These are phyloP conservation scores for Clavelina lepadiformis DNA, from an alignment of 23 tunicate species.

Conservation along the genomic window DNA sequence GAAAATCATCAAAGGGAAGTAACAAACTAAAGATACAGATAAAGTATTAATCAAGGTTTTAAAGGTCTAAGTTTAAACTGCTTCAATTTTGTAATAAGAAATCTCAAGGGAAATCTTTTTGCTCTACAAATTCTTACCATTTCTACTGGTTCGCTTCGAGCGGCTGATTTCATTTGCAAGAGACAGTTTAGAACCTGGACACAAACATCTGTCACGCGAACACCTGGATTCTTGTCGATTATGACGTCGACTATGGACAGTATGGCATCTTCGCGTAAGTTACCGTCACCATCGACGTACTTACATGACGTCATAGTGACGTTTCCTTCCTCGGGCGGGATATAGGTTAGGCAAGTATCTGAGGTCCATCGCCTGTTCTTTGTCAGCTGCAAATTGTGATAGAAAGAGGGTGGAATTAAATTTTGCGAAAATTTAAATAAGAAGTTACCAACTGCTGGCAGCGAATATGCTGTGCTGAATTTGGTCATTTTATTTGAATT, in stretches of 20 bases:
- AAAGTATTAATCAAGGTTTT: too few relatives aligned
- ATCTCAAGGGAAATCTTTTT: too few relatives aligned
- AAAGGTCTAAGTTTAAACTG: too few relatives aligned
- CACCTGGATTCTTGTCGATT: constrained; percentile 28
- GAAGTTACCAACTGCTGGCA: neutral
- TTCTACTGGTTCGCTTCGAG: too few relatives aligned
- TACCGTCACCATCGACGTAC: constrained; percentile 46
- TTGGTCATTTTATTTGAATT: too few relatives aligned
- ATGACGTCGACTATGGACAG: constrained; percentile 40
- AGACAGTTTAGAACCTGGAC: constrained; percentile 49
- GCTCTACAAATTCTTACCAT: too few relatives aligned
- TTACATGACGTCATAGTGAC: constrained; percentile 8
- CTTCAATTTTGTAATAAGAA: too few relatives aligned
- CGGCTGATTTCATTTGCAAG: constrained; percentile 16
- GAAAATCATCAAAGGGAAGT: too few relatives aligned
- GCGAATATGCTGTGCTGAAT: neutral
- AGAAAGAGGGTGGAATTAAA: neutral
- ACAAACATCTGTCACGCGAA: constrained; percentile 40
- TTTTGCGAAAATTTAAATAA: neutral
- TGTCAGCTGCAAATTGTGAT: too few relatives aligned
- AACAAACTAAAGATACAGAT: too few relatives aligned
- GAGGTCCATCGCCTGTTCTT: constrained; percentile 66
- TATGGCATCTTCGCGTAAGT: constrained; percentile 44
- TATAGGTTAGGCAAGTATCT: constrained; percentile 41
- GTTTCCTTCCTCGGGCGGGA: neutral